Evolutionary conservation across 2,888 invertebrate genomes (phyloP), one percentile per base, ranked within the genome.

Genomic region (Drosophila neonasuta): DNA sequence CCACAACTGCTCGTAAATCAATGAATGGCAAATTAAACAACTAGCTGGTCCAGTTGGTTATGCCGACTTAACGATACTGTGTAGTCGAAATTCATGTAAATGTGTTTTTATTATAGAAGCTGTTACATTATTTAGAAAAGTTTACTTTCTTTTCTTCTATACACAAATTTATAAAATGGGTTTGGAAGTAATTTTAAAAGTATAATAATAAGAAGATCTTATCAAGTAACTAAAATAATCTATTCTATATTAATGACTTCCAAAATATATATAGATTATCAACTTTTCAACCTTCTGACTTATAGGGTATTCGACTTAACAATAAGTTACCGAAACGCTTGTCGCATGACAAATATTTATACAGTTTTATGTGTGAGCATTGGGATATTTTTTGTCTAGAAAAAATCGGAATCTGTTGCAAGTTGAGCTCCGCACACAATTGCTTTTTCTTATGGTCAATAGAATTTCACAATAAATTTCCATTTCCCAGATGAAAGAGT

Each of bases 1-100:
- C 55, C 51, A 41, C 62, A 76, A 58, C 51, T 56, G 54, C 58
- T 52, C 56, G 44, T 73, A 73, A 73, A 77, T 73, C 68, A 77
- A 64, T 56, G 39, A 36, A 64, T 54, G 49, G 32, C 36, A 57
- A 60, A 63, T 76, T 51, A 55, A 45, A 66, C 56, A 44, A 42
- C 3, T 34, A 39, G 32, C 7, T 41, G n/a, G 24, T 36, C 10
- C 17, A 41, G 20, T 32, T 8, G 7, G 3, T 3, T 8, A 11
- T 42, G 29, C 2, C 20, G 8, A 49, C 34, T 4, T 2, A 0
- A 2, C n/a, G 32, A 24, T 57, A 10, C 46, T 20, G 20, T 41
- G 36, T 15, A 32, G 6, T 29, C 10, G n/a, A 11, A 8, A 15
- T 15, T 8, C 10, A 39, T 13, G 8, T 41, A 41, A 20, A 20